These are phyloP conservation scores for Seira sanloemensis DNA, from an alignment of 2,888 invertebrate genomes.

Conservation along the genomic window DNA sequence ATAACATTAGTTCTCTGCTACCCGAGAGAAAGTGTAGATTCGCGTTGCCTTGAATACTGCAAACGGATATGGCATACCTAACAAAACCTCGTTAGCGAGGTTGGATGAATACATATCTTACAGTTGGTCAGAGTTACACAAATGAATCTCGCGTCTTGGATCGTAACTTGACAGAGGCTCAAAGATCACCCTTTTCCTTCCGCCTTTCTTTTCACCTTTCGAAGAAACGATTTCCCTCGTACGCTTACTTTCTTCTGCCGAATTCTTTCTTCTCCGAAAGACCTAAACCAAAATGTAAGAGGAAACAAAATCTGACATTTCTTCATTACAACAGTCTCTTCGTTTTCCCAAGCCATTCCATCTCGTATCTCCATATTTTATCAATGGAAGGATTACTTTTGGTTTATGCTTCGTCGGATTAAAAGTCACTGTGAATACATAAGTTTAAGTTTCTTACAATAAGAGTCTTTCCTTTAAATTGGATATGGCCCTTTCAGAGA, in stretches of 20 bases:
- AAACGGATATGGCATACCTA: too few relatives aligned
- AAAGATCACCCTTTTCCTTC: background rate
- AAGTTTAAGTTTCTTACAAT: background rate
- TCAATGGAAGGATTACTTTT: constrained; percentile 1
- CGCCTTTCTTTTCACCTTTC: background rate
- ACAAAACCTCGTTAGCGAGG: background rate
- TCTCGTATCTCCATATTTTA: constrained; percentile 12
- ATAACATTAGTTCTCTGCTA: too few relatives aligned
- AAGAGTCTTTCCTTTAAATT: background rate
- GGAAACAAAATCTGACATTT: constrained; percentile 26
- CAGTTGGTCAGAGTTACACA: background rate
- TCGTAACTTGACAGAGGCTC: background rate
- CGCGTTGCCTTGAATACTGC: too few relatives aligned
- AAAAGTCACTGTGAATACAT: background rate
- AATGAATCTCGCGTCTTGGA: background rate
- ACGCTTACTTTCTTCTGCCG: background rate
- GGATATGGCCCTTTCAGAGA: background rate
- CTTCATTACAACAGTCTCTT: constrained; percentile 15
- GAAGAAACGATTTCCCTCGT: background rate
- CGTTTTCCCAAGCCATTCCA: background rate
- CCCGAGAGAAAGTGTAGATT: too few relatives aligned
- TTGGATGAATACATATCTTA: background rate
- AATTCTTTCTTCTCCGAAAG: background rate
- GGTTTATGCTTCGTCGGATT: constrained; percentile 3
- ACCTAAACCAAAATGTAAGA: background rate